Evolutionary conservation across 2,888 invertebrate genomes (phyloP).

Genomic region (Herminia tarsipennalis): DNA sequence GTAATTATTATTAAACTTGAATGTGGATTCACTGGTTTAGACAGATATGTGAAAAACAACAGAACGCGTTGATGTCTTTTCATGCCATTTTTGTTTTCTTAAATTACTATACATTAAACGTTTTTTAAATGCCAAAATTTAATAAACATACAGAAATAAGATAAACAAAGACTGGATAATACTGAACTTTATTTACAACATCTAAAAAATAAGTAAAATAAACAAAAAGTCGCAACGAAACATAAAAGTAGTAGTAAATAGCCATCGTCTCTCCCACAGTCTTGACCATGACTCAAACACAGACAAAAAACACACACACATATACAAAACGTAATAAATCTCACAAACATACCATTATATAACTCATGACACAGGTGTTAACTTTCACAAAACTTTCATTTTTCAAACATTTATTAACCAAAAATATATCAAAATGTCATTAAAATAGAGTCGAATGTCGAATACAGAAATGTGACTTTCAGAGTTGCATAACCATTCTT

Average conservation of each 20-base stretch:
- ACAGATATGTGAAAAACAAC: too few relatives aligned
- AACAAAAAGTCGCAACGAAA: too few relatives aligned
- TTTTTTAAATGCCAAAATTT: too few relatives aligned
- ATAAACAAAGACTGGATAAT: too few relatives aligned
- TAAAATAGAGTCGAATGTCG: constrained; percentile 3
- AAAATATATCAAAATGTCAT: background rate
- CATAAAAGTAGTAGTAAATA: too few relatives aligned
- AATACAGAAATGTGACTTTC: background rate
- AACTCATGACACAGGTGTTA: constrained; percentile 46
- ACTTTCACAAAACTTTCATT: constrained; percentile 71
- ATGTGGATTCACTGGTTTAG: too few relatives aligned
- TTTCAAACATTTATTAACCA: constrained; percentile 40
- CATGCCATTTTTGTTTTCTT: too few relatives aligned
- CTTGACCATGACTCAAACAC: constrained; percentile 19
- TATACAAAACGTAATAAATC: constrained; percentile 18
- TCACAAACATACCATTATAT: constrained; percentile 41
- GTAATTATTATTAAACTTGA: too few relatives aligned
- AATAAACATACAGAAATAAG: too few relatives aligned
- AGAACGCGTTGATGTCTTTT: constrained; percentile 49
- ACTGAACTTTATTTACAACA: too few relatives aligned
- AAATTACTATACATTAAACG: too few relatives aligned
- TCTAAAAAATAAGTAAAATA: background rate
- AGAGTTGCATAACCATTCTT: constrained; percentile 33
- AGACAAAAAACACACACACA: constrained; percentile 17
- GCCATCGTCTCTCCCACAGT: constrained; percentile 1